Percentiles rank a stretch among this genome's conserved stretches.
Conservation (phyloP, 2,888 invertebrate species). For the Amorpha juglandis region DNA sequence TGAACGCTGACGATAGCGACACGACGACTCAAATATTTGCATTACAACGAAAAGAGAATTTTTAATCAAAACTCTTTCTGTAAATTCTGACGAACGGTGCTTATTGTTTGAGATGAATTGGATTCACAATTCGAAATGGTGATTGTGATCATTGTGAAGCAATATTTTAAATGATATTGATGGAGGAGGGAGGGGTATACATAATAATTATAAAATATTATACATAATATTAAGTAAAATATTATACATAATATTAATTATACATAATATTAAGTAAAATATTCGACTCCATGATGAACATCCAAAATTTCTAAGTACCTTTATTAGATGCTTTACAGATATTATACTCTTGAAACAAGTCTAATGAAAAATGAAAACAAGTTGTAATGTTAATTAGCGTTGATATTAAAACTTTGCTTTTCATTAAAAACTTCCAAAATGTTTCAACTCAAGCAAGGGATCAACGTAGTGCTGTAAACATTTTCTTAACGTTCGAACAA, state of each 20-base stretch:
- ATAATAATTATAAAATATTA: too few species aligned
- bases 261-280: too few species aligned
- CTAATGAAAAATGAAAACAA: not conserved
- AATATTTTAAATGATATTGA: not conserved
- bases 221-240: too few species aligned
- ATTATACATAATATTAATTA: too few species aligned
- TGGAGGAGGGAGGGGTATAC: not conserved
- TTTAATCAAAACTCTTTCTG: slow-evolving; percentile 9
- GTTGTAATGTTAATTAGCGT: slow-evolving; percentile 18
- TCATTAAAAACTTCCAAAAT: slow-evolving; percentile 22
- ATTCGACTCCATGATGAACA: too few species aligned
- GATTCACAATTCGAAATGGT: not conserved
- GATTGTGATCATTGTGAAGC: not conserved
- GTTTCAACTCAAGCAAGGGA: not conserved
- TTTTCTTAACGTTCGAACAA: slow-evolving; percentile 18
- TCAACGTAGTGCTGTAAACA: slow-evolving; percentile 13
- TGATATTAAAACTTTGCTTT: slow-evolving; percentile 19
- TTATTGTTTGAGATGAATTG: slow-evolving; percentile 1
- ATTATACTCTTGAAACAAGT: not conserved
- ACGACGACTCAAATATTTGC: slow-evolving; percentile 2
- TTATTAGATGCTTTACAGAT: not conserved
- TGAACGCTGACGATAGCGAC: not conserved
- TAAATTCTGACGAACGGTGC: not conserved
- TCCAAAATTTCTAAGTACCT: not conserved
- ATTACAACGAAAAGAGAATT: slow-evolving; percentile 10